A percentile compares a stretch with the other conserved stretches of the same genome.
Evolutionary conservation across 2,113 vertebrate species (phyloP).

Genomic region (Phylloscopus trochiloides): DNA sequence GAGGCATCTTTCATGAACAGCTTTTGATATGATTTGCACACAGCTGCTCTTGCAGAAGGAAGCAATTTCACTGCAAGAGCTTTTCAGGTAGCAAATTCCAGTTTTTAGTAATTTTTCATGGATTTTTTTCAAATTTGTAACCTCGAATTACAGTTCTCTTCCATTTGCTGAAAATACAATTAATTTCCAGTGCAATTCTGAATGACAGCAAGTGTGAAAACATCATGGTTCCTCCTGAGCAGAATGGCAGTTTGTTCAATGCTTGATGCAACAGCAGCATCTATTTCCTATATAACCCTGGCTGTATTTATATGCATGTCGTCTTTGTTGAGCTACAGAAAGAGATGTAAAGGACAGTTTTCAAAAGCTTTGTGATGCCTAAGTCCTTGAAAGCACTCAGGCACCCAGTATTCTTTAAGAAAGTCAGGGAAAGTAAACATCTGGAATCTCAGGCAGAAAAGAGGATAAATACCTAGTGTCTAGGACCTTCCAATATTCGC

Average conservation of each 20-base stretch:
- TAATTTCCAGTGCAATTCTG: not conserved
- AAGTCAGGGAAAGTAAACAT: not conserved
- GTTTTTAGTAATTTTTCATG: not conserved
- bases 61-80: not conserved
- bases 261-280: not conserved
- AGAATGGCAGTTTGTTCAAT: not conserved
- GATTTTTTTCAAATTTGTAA: not conserved
- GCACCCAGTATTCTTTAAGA: not conserved
- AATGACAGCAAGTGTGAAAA: not conserved
- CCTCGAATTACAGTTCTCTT: not conserved
- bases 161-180: not conserved
- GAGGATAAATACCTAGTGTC: fast-evolving
- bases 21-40: not conserved
- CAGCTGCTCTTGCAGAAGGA: not conserved
- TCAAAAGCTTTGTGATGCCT: not conserved
- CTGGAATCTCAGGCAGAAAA: not conserved
- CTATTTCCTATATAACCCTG: not conserved
- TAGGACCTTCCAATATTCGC: not conserved
- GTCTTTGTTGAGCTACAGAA: not conserved
- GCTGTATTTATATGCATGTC: not conserved
- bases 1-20: not conserved
- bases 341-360: not conserved
- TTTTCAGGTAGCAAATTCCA: not conserved
- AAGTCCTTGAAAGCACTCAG: not conserved
- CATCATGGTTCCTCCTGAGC: not conserved